phyloP scores from a whole-genome alignment of 1,140 invertebrate genomes.

The Frieseomelitta varia region DNA sequence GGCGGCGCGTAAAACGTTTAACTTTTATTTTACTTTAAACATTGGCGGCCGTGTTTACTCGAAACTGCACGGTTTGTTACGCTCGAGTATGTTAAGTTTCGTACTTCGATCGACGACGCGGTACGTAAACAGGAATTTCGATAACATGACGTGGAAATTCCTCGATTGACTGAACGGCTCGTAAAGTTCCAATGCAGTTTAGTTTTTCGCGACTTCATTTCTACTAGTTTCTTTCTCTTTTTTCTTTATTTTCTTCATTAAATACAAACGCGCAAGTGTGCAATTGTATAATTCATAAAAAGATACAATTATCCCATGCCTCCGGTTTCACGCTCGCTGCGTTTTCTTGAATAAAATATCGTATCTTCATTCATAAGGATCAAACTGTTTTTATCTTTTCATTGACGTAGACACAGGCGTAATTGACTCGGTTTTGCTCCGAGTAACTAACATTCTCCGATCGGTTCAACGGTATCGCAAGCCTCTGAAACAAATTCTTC shows the following conservation, averaged over 20 bases:
- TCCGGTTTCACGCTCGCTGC: background rate
- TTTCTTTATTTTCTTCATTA: background rate
- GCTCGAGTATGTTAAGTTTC: background rate
- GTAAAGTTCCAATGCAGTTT: background rate
- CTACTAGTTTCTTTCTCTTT: too few relatives aligned
- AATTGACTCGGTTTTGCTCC: too few relatives aligned
- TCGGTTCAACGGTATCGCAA: background rate
- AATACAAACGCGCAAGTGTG: background rate
- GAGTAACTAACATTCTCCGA: too few relatives aligned
- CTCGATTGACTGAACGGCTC: too few relatives aligned
- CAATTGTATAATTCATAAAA: background rate
- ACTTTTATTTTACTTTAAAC: background rate
- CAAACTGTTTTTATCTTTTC: too few relatives aligned
- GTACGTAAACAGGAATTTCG: background rate
- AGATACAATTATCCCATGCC: background rate
- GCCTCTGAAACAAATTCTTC: slow-evolving; percentile 12
- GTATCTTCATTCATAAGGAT: background rate
- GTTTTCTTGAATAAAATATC: background rate
- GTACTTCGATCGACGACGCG: background rate
- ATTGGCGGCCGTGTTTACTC: background rate
- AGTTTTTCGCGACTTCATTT: background rate
- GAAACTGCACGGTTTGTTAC: background rate
- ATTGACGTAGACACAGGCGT: too few relatives aligned
- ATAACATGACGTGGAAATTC: too few relatives aligned
- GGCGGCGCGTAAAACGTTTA: background rate